A percentile compares a stretch with the other conserved stretches of the same genome.
Conservation (phyloP, 2,113 vertebrate species). For the Microcebus murinus region DNA sequence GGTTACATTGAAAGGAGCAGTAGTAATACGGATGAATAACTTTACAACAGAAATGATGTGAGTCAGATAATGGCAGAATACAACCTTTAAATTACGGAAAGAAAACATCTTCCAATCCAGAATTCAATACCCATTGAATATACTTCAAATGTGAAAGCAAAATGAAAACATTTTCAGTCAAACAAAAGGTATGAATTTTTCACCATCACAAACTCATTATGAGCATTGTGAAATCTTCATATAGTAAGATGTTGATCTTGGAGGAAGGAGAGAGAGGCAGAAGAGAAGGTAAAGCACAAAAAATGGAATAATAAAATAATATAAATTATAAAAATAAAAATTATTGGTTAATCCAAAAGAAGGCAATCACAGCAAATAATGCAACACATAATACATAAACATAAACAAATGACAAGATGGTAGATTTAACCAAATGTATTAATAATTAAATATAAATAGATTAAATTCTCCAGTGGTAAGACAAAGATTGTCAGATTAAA, state of each 20-base stretch:
- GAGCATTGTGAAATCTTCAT: background rate
- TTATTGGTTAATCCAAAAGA: background rate
- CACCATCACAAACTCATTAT: background rate
- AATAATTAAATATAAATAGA: slow-evolving; percentile 18
- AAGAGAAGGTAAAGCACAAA: background rate
- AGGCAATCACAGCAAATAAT: background rate
- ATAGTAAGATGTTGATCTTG: background rate
- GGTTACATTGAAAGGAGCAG: background rate
- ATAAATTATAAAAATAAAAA: background rate
- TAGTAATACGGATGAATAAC: background rate
- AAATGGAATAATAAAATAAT: background rate
- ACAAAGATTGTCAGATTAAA: background rate
- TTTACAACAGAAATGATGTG: background rate
- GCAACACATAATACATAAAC: background rate
- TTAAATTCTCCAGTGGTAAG: background rate
- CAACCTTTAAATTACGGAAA: background rate
- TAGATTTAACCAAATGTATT: background rate
- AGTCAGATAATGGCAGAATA: background rate
- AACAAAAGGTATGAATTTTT: background rate
- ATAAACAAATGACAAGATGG: background rate
- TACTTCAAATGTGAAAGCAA: background rate
- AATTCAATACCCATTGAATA: background rate
- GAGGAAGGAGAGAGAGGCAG: background rate
- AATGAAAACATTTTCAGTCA: background rate
- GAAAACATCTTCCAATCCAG: background rate